Conservation (phyloP, 2,888 invertebrate genomes). For the Agrochola circellaris region DNA sequence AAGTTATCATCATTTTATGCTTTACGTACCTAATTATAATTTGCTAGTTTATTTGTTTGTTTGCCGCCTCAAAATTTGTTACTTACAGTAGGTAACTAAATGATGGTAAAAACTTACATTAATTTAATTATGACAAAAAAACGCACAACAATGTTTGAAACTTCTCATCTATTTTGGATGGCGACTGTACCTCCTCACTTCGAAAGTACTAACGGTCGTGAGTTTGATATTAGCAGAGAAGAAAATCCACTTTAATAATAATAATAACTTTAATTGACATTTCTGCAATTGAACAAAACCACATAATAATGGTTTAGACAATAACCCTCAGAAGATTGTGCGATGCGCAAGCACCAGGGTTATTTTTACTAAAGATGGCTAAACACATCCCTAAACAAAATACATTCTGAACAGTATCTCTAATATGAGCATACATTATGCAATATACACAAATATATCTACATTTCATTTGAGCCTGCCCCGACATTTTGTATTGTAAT, state of each 20-base stretch:
- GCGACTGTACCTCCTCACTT: constrained; percentile 12
- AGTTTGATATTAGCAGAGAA: constrained; percentile 44
- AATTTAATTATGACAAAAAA: neutral
- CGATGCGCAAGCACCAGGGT: neutral
- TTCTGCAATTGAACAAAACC: constrained; percentile 75
- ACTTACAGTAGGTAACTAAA: neutral
- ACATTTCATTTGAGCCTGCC: neutral
- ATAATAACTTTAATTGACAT: constrained; percentile 52
- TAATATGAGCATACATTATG: neutral
- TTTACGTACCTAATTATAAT: neutral
- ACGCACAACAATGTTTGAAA: neutral
- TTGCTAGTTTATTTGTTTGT: neutral
- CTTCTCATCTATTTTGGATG: neutral
- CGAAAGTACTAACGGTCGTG: constrained; percentile 49
- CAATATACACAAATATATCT: neutral
- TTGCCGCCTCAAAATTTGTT: neutral
- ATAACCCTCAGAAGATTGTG: constrained; percentile 53
- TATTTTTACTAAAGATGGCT: neutral
- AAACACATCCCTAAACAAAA: neutral
- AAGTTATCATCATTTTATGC: neutral
- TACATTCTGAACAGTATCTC: neutral
- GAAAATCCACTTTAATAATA: constrained; percentile 49
- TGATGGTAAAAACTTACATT: neutral
- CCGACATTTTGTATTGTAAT: neutral
- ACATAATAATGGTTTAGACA: constrained; percentile 71